Base-by-base conservation (phyloP, 2,113 vertebrate species). In the Corythornis cristatus region DNA sequence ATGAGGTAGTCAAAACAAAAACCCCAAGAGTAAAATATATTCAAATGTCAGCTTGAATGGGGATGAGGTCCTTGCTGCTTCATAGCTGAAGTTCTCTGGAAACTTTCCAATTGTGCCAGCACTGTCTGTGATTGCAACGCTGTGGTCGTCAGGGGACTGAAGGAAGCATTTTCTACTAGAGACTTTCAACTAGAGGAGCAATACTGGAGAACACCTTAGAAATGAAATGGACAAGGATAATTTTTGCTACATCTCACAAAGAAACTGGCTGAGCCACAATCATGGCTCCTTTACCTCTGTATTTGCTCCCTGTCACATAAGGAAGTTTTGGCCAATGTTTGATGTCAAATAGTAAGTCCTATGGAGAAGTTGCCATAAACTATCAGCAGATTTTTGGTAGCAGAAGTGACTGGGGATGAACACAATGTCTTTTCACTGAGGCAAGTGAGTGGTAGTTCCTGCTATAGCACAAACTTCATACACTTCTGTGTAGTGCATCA, bases 1-100 rank as follows among this genome's bases (percentile, higher is more conserved):
- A 95, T 82, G 65, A 78, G 10, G 51, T 84, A 85, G 53, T 61
- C 58, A 57, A 70, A 94, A 83, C 62, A 87, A 91, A 95, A 66
- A 16, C 5, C 35, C n/a, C 37, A 48, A 66, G 54, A 72, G 42
- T 62, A 73, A 90, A 90, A 79, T 58, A 50, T 12, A 64, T 60
- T 56, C 43, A 62, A 84, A 73, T 75, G 37, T 83, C 78, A 83
- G 3, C 16, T 74, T 71, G 56, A 74, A 57, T 80, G 76, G 73
- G 62, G 68, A 21, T 72, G 40, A 14, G 13, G 8, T 89, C 43
- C 51, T 91, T 83, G 37, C 43, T 80, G 89, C 20, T 22, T 62
- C 37, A 8, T 10, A 73, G 56, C 82, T 90, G 74, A 89, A 64
- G 29, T 64, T 80, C 71, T 77, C 68, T 94, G 72, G 48, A 77